A percentile compares a stretch with the other conserved stretches of the same genome.
Evolutionary conservation across 1,140 invertebrate species (phyloP).

Genomic region (Belonocnema kinseyi): DNA sequence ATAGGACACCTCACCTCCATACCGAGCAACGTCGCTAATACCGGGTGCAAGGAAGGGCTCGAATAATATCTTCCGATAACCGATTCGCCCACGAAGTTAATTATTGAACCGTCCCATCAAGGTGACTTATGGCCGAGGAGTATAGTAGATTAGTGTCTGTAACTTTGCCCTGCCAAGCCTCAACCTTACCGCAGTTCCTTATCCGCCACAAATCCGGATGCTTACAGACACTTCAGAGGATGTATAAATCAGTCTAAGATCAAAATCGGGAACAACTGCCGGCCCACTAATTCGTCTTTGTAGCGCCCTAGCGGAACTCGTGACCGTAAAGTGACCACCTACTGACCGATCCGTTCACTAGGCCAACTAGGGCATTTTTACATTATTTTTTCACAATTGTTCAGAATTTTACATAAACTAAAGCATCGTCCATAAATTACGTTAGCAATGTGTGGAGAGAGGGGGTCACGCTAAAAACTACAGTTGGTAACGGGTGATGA

Average conservation of each 20-base stretch:
- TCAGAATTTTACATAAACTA: too few relatives aligned
- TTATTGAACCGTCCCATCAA: slow-evolving; percentile 71
- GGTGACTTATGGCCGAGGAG: slow-evolving; percentile 66
- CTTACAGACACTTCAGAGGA: slow-evolving; percentile 59
- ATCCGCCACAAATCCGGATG: slow-evolving; percentile 37
- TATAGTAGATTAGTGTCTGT: slow-evolving; percentile 48
- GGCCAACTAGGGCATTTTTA: too few relatives aligned
- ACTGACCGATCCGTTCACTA: too few relatives aligned
- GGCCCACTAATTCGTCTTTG: slow-evolving; percentile 28
- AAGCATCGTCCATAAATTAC: too few relatives aligned
- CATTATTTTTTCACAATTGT: too few relatives aligned
- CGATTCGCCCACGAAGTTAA: slow-evolving; percentile 67
- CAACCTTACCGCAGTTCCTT: slow-evolving; percentile 30
- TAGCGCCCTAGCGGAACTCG: neutral
- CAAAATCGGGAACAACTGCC: slow-evolving; percentile 42
- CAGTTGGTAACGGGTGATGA: too few relatives aligned
- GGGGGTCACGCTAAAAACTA: too few relatives aligned
- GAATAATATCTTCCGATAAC: slow-evolving; percentile 69
- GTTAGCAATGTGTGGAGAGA: too few relatives aligned
- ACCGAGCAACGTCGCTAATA: slow-evolving; percentile 56
- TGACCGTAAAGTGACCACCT: too few relatives aligned
- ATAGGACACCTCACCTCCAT: slow-evolving; percentile 39
- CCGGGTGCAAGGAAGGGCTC: slow-evolving; percentile 51
- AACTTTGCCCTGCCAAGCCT: slow-evolving; percentile 45
- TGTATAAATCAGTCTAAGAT: slow-evolving; percentile 58